Evolutionary conservation across 2,797 vertebrate species (phyloP).

Genomic region (Ceryle rudis): DNA sequence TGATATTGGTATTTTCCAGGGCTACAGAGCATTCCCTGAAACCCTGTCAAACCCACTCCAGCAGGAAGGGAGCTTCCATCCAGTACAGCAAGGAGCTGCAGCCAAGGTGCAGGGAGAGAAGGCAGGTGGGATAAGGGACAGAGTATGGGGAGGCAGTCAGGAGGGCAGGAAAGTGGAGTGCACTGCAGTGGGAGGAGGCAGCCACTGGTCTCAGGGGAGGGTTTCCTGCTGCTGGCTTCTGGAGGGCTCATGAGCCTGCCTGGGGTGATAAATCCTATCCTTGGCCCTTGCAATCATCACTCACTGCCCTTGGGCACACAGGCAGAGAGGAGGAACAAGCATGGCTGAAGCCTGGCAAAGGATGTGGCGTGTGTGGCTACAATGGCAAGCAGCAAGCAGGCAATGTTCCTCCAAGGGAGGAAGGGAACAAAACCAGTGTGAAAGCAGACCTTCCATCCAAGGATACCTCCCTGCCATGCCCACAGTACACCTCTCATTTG

Average conservation of each 20-base stretch:
- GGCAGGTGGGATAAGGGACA: neutral
- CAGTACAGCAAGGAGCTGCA: neutral
- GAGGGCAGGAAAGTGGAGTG: neutral
- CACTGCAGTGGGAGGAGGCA: neutral
- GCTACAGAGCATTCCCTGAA: neutral
- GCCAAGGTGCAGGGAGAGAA: neutral
- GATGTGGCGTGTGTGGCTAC: neutral
- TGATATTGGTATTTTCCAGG: neutral
- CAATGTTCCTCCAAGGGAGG: neutral
- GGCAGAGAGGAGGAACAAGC: neutral
- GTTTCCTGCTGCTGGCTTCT: neutral
- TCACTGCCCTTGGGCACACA: neutral
- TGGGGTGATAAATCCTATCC: neutral
- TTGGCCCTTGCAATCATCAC: neutral
- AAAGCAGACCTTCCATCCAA: neutral
- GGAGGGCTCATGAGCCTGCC: neutral
- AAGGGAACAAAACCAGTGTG: neutral
- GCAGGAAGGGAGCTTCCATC: neutral
- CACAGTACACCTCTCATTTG: neutral
- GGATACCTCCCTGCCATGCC: neutral
- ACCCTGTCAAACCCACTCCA: neutral
- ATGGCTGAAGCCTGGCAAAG: fast-evolving
- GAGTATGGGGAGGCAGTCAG: neutral
- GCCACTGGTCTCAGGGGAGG: fast-evolving
- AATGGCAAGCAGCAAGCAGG: neutral